Evolutionary conservation across 2,888 invertebrate species (phyloP).

Genomic region (Rhamphomyia laevipes): DNA sequence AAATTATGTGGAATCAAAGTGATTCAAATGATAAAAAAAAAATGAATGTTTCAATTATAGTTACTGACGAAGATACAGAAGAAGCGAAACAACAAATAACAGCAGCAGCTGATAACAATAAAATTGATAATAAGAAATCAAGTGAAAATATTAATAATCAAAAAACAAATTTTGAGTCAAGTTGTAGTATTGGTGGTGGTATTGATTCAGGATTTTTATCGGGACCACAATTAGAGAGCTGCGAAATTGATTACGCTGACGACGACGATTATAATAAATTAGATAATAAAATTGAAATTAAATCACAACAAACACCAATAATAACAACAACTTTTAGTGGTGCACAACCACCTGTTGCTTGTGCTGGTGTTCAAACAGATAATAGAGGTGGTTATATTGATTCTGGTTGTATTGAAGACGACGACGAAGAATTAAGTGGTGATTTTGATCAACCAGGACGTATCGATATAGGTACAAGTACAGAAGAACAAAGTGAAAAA

Average conservation of each 20-base stretch:
- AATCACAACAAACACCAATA: no score
- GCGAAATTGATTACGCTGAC: constrained; percentile 9
- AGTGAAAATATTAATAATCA: constrained; percentile 9
- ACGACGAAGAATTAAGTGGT: constrained; percentile 17
- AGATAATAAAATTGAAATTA: constrained; percentile 11
- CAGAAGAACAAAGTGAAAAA: constrained; percentile 14
- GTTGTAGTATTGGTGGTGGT: constrained; percentile 12
- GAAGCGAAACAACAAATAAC: no score
- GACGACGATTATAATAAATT: constrained; percentile 17
- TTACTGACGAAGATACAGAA: no score
- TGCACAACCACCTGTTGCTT: no score
- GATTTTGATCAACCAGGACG: constrained; percentile 15
- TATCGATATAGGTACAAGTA: constrained; percentile 3
- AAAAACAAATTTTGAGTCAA: neutral
- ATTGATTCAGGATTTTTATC: constrained; percentile 41
- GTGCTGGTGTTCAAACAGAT: neutral
- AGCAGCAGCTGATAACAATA: no score
- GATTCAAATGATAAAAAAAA: no score
- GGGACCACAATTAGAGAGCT: constrained; percentile 32
- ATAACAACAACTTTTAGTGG: neutral
- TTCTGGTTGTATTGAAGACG: constrained; percentile 25
- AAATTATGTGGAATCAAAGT: no score
- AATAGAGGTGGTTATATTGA: constrained; percentile 13
- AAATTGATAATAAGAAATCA: neutral
- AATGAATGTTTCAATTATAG: no score